phyloP scores from a whole-genome alignment of 1,140 invertebrate genomes.

The Coelopa frigida region DNA sequence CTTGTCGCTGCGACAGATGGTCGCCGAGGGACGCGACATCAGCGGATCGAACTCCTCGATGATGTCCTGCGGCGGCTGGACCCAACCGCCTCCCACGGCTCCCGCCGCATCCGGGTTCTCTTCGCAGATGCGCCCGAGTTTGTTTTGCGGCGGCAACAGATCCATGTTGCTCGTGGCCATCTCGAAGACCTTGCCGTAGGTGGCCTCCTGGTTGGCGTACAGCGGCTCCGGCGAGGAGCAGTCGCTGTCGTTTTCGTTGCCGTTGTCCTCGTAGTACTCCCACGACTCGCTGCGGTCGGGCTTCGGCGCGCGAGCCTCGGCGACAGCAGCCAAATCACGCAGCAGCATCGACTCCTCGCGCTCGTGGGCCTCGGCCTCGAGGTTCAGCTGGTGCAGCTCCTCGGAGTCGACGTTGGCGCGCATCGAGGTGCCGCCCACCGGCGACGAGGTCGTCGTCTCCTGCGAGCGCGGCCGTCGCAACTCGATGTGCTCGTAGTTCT shows the following conservation, averaged over 20 bases:
- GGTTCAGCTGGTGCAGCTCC: conserved; percentile 29
- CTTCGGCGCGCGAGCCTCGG: conserved; percentile 24
- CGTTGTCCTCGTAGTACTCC: conserved; percentile 28
- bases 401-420: conserved; percentile 28
- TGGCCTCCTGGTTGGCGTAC: conserved; percentile 40
- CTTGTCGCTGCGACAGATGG: conserved; percentile 25
- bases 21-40: conserved; percentile 21
- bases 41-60: conserved; percentile 43
- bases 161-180: conserved; percentile 28
- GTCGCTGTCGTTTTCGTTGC: conserved; percentile 8
- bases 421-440: not conserved
- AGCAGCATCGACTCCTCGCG: conserved; percentile 28
- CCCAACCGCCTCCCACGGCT: conserved; percentile 21
- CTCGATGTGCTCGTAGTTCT: conserved; percentile 38
- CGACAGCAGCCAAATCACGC: conserved; percentile 21
- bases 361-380: conserved; percentile 17
- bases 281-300: conserved; percentile 40
- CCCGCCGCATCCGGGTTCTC: conserved; percentile 19
- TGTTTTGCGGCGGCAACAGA: conserved; percentile 21
- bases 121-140: conserved; percentile 26
- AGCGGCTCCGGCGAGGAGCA: conserved; percentile 30
- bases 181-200: conserved; percentile 39
- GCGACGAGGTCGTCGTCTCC: not conserved
- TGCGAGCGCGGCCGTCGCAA: conserved; percentile 14
- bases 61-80: conserved; percentile 20